Evolutionary conservation across 2,797 vertebrate species (phyloP).

Genomic region (Glyptemys insculpta): DNA sequence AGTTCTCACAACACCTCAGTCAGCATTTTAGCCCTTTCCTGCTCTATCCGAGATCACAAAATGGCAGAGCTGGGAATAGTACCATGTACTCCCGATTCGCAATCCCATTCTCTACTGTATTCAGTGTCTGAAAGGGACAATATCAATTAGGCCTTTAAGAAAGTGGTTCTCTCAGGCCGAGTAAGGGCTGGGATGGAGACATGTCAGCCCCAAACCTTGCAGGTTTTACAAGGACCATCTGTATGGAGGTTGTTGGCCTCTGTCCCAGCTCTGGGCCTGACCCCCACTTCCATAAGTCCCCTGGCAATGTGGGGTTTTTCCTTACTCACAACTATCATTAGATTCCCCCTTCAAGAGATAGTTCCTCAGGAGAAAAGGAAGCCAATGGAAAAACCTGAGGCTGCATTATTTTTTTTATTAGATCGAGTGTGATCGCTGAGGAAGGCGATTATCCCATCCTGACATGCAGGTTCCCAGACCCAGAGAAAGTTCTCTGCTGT

Average conservation of each 20-base stretch:
- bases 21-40: neutral
- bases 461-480: neutral
- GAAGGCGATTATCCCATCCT: neutral
- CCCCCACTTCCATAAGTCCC: neutral
- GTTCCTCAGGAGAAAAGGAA: fast-evolving
- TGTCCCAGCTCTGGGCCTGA: neutral
- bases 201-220: neutral
- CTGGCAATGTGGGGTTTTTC: neutral
- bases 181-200: neutral
- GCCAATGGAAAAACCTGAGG: fast-evolving
- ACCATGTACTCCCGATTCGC: neutral
- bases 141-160: fast-evolving
- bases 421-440: fast-evolving
- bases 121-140: neutral
- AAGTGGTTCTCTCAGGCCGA: fast-evolving
- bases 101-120: fast-evolving
- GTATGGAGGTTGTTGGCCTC: neutral
- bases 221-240: too few species aligned
- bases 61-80: neutral
- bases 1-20: neutral
- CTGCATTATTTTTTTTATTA: fast-evolving
- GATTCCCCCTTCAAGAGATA: neutral
- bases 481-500: fast-evolving
- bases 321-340: fast-evolving
- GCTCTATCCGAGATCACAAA: neutral